Base-by-base conservation (phyloP, 2,888 invertebrate species). In the Ceraclea dissimilis region DNA sequence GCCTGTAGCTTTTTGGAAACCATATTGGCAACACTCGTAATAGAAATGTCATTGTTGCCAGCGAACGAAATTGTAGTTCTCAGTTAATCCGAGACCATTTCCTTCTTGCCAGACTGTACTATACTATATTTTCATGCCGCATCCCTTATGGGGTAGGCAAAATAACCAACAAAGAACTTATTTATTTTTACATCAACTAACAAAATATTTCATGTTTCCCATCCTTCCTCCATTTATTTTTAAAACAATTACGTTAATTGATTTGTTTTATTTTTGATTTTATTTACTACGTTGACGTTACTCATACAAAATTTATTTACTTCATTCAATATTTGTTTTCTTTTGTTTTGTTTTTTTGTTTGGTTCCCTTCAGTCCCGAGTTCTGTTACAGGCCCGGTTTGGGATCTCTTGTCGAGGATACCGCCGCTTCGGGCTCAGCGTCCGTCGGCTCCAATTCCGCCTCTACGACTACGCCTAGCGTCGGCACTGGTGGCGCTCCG, bases 381-480 rank as follows among this genome's bases (percentile, higher is more conserved):
- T 86, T 86, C 78, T 86, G 86, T 83, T 86, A 86, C 81, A 86
- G 86, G 77, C 82, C 84, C 66, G 86, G 85, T 46, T 74, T 85
- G 73, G 80, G 82, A 68, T 80, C 80, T 59, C 80, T 83, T 65
- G 76, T 82, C 31, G 81, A 81, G 68, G 78, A 79, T 58, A 70
- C 74, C 43, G 71, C 75, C 31, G 71, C 70, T 10, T 70, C 71
- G 54, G 70, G 70, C 66, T 76, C 76, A 66, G 70, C 74, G 34
- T 70, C 75, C 26, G 71, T 69, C 16, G 54, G 54, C 8, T 44
- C 50, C n/a, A 39, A 46, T 10, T 49, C 54, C 2, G 64, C 64
- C n/a, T 68, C 55, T 65, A 21, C 34, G 19, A 48, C 26, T 67
- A 59, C 64, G 65, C 67, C 70, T 55, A 69, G 70, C 66, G 66